Base-by-base conservation (phyloP, 2,888 invertebrate species). In the Serripes groenlandicus region DNA sequence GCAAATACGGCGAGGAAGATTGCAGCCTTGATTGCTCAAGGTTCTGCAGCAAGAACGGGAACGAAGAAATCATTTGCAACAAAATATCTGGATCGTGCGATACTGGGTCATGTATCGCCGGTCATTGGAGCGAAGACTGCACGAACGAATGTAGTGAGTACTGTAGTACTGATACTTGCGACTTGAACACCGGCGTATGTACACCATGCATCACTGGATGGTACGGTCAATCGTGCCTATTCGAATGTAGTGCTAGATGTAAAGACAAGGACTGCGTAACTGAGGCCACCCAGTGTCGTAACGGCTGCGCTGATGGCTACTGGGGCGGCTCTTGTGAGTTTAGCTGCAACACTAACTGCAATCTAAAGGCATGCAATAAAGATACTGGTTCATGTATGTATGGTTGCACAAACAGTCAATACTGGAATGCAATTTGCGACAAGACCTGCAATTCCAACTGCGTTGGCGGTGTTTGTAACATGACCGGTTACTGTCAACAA, bases 51-150 rank as follows among this genome's bases (percentile, higher is more conserved):
- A 9, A n/a, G 15, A 28, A 54, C 2, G 26, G 9, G 0, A 35
- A 72, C 26, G 78, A 75, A 11, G 21, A 32, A 4, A 42, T 81
- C 32, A 78, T 71, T 1, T 85, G 85, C 30, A 71, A 75, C 37
- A 73, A 78, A 26, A 49, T 79, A 11, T 78, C 77, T 4, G 82
- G 85, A 18, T 56, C 70, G 21, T 85, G 85, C 32, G 78, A 82
- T 32, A 15, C 80, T 1, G 69, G 49, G 3, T 18, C 7, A 30
- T 85, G 85, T 18, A 42, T 66, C 9, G 37, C 15, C 0, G 77
- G 82, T 0, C 78, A 75, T 32, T 85, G 72, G 64, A 28, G 52
- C 0, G 30, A 30, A 30, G 34, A 74, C 5, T 85, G 85, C 28
- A 75, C 35, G 0, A n/a, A 26, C 11, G 5, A n/a, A 0, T 85